Base-by-base conservation (phyloP, 2,113 vertebrate genomes). In the Haplochromis vanheusdeni region DNA sequence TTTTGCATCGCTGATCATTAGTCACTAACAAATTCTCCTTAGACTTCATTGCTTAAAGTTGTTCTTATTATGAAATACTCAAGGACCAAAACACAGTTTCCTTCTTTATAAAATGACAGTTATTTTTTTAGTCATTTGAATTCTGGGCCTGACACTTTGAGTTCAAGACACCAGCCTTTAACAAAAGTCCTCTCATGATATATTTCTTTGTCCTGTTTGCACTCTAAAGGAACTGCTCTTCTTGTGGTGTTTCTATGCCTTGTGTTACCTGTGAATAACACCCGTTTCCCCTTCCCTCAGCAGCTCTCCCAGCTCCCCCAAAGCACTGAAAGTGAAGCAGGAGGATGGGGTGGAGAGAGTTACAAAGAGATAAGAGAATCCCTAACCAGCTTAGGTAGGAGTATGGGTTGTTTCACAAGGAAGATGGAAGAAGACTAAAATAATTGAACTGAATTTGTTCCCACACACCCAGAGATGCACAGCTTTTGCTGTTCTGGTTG, bases 321-420 rank as follows among this genome's bases (percentile, higher is more conserved):
- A 96, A 96, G 96, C 96, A 96, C 95, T 97, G 96, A 97, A 96
- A 95, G 95, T 95, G 94, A 96, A 96, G 96, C 95, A 96, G 96
- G 96, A 97, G 94, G 96, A 96, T 96, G 96, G 96, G 96, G 96
- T 96, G 95, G 95, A 96, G 96, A 96, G 96, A 96, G 96, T 97
- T 96, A 96, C 95, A 96, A 91, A 95, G 94, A 96, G 95, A 97
- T 97, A 97, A 96, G 96, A 93, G 95, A 96, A 95, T 96, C 96
- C 95, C 93, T 96, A 91, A 96, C 96, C 96, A 95, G 96, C 96
- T 96, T 97, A 97, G 96, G 96, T 97, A 97, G 96, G 96, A 96
- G 96, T 94, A 96, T 96, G 96, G 96, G 96, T 94, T 97, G 96
- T 96, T 97, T 96, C 96, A 96, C 93, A 95, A 95, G 92, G 93